A percentile compares a stretch with the other conserved stretches of the same genome.
phyloP scores from a whole-genome alignment of 2,113 vertebrate species.

The Ophthalmotilapia sp. region DNA sequence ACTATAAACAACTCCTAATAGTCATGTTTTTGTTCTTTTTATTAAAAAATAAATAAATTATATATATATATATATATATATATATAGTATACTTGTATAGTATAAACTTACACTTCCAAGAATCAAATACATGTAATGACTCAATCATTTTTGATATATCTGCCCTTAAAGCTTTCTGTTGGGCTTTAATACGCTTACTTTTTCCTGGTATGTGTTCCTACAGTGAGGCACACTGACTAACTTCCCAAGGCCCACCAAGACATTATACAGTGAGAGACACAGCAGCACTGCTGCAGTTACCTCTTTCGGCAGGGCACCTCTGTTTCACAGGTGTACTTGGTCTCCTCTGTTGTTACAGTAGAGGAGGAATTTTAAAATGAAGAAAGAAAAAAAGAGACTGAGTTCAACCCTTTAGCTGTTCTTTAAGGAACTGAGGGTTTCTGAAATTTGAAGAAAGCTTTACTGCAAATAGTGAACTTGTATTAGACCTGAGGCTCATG shows the following conservation, averaged over 20 bases:
- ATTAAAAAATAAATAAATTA: no score
- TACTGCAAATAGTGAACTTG: background rate
- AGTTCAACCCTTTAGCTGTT: background rate
- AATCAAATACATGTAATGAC: background rate
- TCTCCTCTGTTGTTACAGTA: background rate
- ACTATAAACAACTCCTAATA: background rate
- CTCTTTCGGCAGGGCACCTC: background rate
- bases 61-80: background rate
- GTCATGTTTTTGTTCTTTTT: background rate
- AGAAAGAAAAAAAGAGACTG: background rate
- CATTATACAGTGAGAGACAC: background rate
- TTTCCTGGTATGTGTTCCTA: background rate
- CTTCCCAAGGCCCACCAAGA: background rate
- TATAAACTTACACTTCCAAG: background rate
- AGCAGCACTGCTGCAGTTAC: background rate
- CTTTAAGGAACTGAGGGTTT: background rate
- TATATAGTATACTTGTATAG: background rate
- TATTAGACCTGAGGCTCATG: background rate
- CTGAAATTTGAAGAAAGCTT: background rate
- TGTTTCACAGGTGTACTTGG: background rate
- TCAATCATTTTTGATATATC: background rate
- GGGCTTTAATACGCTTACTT: background rate
- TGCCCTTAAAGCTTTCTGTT: background rate
- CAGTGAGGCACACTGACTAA: background rate
- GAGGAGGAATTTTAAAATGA: background rate